Base-by-base conservation (phyloP, 2,888 invertebrate genomes). In the Dicycla oo region DNA sequence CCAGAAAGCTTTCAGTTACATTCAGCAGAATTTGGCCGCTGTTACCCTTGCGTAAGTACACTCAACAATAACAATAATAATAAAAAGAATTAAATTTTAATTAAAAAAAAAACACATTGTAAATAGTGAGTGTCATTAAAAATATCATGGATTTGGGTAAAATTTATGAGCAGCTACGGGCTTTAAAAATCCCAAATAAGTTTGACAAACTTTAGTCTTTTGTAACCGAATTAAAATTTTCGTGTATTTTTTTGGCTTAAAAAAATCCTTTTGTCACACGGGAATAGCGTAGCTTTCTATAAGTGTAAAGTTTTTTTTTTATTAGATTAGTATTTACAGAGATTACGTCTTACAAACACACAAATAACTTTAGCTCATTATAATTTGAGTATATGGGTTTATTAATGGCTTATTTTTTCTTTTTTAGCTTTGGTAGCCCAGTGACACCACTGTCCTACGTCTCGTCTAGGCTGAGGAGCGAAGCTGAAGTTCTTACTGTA, bases 1-100 rank as follows among this genome's bases (percentile, higher is more conserved):
- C 1, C 92, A 95, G 40, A 91, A 96, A 0, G 97, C 96, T 0
- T 96, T 97, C 76, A 79, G 92, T 0, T 97, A 96, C 86, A 94
- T 97, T 3, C 91, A 91, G 57, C 80, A 85, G 2, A 93, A 95
- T 63, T 69, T 92, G 0, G n/a, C 45, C 0, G 51, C 47, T 5
- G 90, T 95, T 18, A 84, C 69, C 6, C 45, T 13, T 1, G 94
- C 93, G 96, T 96, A 90, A 93, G 95, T 93, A 71, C 6, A 63
- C 11, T 15, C 1, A 38, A 20, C 45, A 23, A 53, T 49, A 11
- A 23, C 30, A 23, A 63, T 38, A 26, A 5, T n/a, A 10, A 2
- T 26, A n/a, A 10, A 3, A 23, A 23, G n/a, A n/a, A 23, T 0
- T 2, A n/a, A n/a, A n/a, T 18, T 23, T 40, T 0, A 6, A 38